Conservation (phyloP, 1,140 invertebrate species). For the Cheumatopsyche charites region DNA sequence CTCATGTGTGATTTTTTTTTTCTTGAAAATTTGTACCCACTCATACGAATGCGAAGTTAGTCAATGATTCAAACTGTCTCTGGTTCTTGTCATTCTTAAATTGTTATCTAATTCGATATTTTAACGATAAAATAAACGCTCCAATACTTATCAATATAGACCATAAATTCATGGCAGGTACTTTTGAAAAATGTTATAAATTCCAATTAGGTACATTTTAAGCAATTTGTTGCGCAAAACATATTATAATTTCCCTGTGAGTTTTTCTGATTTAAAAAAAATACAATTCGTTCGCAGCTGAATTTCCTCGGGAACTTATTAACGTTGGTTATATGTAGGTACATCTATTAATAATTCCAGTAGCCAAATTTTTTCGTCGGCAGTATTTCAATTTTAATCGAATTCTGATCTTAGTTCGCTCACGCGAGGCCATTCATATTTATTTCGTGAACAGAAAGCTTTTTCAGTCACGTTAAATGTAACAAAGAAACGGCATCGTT, state of each 20-base stretch:
- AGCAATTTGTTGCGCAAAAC: too few species aligned
- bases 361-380: slow-evolving; percentile 13
- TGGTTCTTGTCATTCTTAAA: neutral
- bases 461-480: slow-evolving; percentile 21
- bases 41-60: too few species aligned
- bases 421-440: slow-evolving; percentile 34
- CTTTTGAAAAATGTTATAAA: too few species aligned
- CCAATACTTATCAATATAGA: too few species aligned
- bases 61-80: neutral
- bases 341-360: slow-evolving; percentile 9
- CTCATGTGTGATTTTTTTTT: too few species aligned
- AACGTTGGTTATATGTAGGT: neutral
- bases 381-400: slow-evolving; percentile 16
- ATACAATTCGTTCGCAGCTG: too few species aligned
- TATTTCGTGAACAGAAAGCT: slow-evolving; percentile 18
- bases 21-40: too few species aligned
- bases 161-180: too few species aligned
- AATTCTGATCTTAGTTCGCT: slow-evolving; percentile 16
- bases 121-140: slow-evolving; percentile 28
- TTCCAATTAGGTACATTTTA: too few species aligned
- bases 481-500: slow-evolving; percentile 13
- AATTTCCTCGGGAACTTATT: neutral
- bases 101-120: slow-evolving; percentile 31
- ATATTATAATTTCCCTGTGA: too few species aligned
- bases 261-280: too few species aligned